Conservation (phyloP, 2,888 invertebrate species). For the Autographa gamma region DNA sequence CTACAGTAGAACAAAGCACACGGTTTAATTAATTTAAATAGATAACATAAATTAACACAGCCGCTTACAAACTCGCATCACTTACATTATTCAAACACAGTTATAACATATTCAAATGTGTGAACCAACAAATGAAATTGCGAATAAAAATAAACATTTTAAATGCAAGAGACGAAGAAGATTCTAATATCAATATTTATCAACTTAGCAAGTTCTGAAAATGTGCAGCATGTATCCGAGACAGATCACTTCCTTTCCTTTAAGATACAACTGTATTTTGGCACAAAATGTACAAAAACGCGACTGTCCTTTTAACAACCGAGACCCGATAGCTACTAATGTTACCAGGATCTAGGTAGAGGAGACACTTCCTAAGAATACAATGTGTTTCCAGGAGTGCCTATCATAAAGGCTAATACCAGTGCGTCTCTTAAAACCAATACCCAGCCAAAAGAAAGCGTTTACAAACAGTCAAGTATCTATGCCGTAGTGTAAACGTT, state of each 20-base stretch:
- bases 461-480: too few species aligned
- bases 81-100: constrained; percentile 4
- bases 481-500: too few species aligned
- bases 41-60: constrained; percentile 45
- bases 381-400: too few species aligned
- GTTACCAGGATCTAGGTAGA: not conserved
- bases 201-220: too few species aligned
- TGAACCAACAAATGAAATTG: not conserved
- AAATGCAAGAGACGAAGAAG: not conserved
- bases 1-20: constrained; percentile 15
- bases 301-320: not conserved
- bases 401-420: too few species aligned
- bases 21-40: constrained; percentile 30
- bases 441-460: too few species aligned
- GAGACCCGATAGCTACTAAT: not conserved
- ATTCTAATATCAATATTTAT: not conserved
- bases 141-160: not conserved
- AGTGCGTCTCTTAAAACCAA: too few species aligned
- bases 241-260: too few species aligned
- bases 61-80: constrained; percentile 27
- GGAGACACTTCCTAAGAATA: too few species aligned
- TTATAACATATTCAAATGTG: not conserved
- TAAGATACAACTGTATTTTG: too few species aligned
- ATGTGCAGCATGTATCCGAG: too few species aligned
- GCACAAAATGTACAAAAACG: not conserved